These are phyloP conservation scores for Macrostomum lignano DNA, from an alignment of 1,140 invertebrate species.

Conservation along the genomic window DNA sequence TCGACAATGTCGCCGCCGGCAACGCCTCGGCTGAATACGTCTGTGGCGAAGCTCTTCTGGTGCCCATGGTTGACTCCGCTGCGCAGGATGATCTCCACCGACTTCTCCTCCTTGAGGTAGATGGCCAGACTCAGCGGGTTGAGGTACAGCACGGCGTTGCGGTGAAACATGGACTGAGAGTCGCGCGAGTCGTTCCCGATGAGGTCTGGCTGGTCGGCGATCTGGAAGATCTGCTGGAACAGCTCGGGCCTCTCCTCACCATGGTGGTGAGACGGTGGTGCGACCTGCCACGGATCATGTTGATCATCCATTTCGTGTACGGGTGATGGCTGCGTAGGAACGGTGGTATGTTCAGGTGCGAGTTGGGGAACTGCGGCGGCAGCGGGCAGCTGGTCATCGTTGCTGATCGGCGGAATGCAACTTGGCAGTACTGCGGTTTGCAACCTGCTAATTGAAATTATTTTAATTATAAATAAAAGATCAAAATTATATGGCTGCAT, in stretches of 20 bases:
- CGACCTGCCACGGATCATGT: slow-evolving; percentile 1
- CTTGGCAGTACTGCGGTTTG: too few relatives aligned
- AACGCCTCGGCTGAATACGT: not conserved
- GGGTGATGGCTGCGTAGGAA: slow-evolving; percentile 1
- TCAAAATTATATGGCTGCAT: too few relatives aligned
- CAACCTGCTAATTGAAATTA: too few relatives aligned
- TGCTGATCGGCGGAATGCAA: too few relatives aligned
- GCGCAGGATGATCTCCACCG: not conserved
- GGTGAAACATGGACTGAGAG: not conserved
- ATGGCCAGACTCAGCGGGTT: slow-evolving; percentile 1
- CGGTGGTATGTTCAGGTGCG: not conserved
- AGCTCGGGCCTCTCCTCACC: slow-evolving; percentile 3
- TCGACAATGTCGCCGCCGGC: not conserved
- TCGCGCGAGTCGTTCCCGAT: not conserved
- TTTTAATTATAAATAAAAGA: too few relatives aligned
- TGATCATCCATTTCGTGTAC: slow-evolving; percentile 4
- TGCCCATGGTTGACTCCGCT: not conserved
- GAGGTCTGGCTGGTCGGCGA: slow-evolving; percentile 1
- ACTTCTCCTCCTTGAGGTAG: slow-evolving; percentile 1
- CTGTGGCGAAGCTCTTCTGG: not conserved
- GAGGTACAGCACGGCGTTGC: not conserved
- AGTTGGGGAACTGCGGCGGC: not conserved
- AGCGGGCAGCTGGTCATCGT: too few relatives aligned
- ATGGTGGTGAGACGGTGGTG: not conserved
- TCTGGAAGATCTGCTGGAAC: slow-evolving; percentile 1